Conservation (phyloP, 2,797 vertebrate genomes). For the Cryptoblepharus egeriae region DNA sequence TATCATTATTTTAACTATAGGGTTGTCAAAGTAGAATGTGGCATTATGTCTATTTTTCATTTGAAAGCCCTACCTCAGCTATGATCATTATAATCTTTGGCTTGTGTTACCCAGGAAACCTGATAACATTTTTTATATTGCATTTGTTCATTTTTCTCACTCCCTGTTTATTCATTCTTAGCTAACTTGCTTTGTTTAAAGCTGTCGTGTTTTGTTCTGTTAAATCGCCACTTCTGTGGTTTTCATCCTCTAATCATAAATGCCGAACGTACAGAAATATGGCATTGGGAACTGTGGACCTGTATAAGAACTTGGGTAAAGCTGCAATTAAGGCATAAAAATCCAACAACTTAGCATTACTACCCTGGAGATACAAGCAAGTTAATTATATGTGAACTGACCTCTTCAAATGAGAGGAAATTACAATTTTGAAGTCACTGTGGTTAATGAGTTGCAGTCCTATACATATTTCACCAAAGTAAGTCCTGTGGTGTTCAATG, state of each 20-base stretch:
- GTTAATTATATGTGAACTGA: not conserved
- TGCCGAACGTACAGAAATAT: not conserved
- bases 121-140: constrained; percentile 51
- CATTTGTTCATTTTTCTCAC: constrained; percentile 50
- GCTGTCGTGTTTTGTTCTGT: constrained; percentile 1
- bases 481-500: too few species aligned
- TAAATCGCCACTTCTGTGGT: not conserved
- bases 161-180: constrained; percentile 31
- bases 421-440: not conserved
- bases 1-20: constrained; percentile 40
- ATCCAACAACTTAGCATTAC: not conserved
- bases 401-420: not conserved
- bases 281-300: not conserved
- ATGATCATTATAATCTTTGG: constrained; percentile 58
- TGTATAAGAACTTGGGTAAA: not conserved
- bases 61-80: constrained; percentile 44
- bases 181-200: constrained; percentile 44
- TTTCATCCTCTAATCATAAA: not conserved
- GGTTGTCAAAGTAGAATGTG: not conserved
- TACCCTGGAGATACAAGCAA: not conserved
- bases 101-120: constrained; percentile 64
- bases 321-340: not conserved
- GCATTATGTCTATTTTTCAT: constrained; percentile 39
- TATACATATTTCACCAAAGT: too few species aligned
- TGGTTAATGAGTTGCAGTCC: not conserved